Evolutionary conservation across 1,140 invertebrate genomes (phyloP), one percentile per base, ranked within the genome.

Genomic region (Pygmarrhopalites habei): DNA sequence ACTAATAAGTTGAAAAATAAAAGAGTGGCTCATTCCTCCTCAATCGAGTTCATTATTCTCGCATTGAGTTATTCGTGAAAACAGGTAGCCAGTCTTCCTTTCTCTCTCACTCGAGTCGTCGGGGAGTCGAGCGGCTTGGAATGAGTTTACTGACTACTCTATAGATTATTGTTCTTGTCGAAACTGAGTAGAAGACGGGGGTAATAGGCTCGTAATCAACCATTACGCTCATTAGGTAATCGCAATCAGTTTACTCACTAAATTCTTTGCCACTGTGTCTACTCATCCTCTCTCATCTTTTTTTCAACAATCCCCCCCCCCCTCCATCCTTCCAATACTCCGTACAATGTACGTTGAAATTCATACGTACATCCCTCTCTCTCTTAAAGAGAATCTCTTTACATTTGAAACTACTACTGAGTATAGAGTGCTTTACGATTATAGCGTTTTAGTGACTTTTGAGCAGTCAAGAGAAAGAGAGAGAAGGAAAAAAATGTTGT

Each of bases 11-110:
- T n/a, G n/a, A n/a, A n/a, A n/a, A n/a, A n/a, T n/a, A n/a, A n/a
- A n/a, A n/a, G n/a, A n/a, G n/a, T n/a, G n/a, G n/a, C n/a, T n/a
- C n/a, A n/a, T n/a, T n/a, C n/a, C n/a, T n/a, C n/a, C n/a, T n/a
- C n/a, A n/a, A 7, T 35, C 5, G 41, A 62, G 60, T 62, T 62
- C 60, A 62, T 62, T 62, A 62, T 62, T 62, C 53, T 28, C 26
- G 49, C 63, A 65, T 65, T 59, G 58, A 65, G 63, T 65, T 65
- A 65, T 65, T 65, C 59, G 63, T 65, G 58, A 65, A 65, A 65
- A 65, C 63, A 65, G 57, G 63, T 65, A 65, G 63, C 58, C 30
- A 56, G 21, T 39, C 15, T 35, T 35, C 32, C 51, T 52, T 62
- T 62, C 15, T 26, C 32, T 35, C 32, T 35, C 5, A 15, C 32